Percentiles rank a stretch among this genome's conserved stretches.
Conservation (phyloP, 2,113 vertebrate species). For the Paramisgurnus dabryanus region DNA sequence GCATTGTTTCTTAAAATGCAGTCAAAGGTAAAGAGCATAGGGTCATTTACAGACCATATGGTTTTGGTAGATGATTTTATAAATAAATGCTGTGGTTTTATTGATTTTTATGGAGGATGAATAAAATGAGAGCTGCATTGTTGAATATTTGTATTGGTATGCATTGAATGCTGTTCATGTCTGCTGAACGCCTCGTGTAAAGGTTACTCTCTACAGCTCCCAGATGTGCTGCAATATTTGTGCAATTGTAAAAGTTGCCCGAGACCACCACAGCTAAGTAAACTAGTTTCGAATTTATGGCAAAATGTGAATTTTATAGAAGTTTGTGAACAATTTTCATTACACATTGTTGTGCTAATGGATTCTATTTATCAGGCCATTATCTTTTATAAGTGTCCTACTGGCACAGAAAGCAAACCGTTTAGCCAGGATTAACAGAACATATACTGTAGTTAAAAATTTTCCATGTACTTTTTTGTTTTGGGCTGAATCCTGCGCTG, state of each 20-base stretch:
- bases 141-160: constrained; percentile 40
- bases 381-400: constrained; percentile 37
- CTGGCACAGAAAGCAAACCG: neutral
- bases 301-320: constrained; percentile 22
- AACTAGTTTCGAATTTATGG: constrained; percentile 46
- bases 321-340: constrained; percentile 31
- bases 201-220: constrained; percentile 53
- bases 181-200: constrained; percentile 47
- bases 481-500: neutral
- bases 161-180: constrained; percentile 14
- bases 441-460: neutral
- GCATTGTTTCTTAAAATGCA: neutral
- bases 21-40: neutral
- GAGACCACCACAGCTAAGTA: constrained; percentile 43
- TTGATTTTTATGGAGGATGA: constrained; percentile 18
- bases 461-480: neutral
- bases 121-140: neutral
- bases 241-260: constrained; percentile 38
- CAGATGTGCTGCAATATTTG: constrained; percentile 52
- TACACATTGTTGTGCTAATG: constrained; percentile 13
- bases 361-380: constrained; percentile 31
- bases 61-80: neutral
- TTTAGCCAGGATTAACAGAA: constrained; percentile 11
- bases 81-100: neutral
- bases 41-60: neutral